Percentiles rank a stretch among this genome's conserved stretches.
phyloP scores from a whole-genome alignment of 2,797 vertebrate genomes.

The Lophotriccus pileatus region DNA sequence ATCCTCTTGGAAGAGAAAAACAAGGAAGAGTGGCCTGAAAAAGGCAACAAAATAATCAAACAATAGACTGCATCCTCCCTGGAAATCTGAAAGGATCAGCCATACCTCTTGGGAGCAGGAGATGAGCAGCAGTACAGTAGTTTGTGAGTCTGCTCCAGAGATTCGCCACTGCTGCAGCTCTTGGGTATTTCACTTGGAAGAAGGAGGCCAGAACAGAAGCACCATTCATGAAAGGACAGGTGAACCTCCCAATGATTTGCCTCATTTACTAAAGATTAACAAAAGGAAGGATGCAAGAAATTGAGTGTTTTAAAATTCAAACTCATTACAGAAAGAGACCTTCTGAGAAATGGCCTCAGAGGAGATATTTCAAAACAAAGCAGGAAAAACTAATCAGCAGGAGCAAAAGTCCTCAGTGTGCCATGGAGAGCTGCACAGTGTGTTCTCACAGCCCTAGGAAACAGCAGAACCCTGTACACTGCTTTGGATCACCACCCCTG shows the following conservation, averaged over 20 bases:
- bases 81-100: background rate
- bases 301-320: slow-evolving; percentile 13
- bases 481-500: background rate
- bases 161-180: background rate
- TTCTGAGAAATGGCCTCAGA: background rate
- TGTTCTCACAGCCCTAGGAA: background rate
- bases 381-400: slow-evolving; percentile 19
- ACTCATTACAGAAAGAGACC: slow-evolving; percentile 18
- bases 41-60: background rate
- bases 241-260: slow-evolving; percentile 27
- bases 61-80: background rate
- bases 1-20: background rate
- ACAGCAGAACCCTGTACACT: background rate
- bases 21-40: background rate
- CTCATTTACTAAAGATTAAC: slow-evolving; percentile 21
- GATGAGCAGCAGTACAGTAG: background rate
- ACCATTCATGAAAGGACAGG: background rate
- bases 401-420: background rate
- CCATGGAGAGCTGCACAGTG: background rate
- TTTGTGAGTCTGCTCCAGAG: background rate
- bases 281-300: slow-evolving; percentile 37
- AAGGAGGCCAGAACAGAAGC: background rate
- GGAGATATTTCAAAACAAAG: background rate
- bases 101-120: background rate
- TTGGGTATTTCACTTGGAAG: background rate